phyloP scores from a whole-genome alignment of 1,140 invertebrate species.

The Calliopsis andreniformis region DNA sequence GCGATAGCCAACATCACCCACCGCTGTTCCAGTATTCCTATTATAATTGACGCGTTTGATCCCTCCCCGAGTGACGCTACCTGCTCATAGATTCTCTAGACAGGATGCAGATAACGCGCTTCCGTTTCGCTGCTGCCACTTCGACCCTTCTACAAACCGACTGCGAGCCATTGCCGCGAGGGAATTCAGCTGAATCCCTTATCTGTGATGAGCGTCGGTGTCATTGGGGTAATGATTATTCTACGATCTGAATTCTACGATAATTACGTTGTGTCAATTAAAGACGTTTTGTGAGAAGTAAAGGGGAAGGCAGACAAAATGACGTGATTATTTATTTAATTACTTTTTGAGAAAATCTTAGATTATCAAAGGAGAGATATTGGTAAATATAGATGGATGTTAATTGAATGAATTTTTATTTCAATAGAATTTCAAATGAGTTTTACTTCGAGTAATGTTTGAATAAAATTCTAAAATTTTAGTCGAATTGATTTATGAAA shows the following conservation, averaged over 20 bases:
- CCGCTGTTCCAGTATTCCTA: conserved; percentile 19
- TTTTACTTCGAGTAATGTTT: no score
- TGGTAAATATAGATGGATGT: no score
- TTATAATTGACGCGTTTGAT: conserved; percentile 41
- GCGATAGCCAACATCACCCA: conserved; percentile 34
- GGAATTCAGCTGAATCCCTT: background rate
- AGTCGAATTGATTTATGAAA: no score
- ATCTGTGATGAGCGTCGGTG: background rate
- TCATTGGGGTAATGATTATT: background rate
- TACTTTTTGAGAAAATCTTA: no score
- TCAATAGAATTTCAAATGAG: no score
- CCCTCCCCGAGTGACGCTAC: background rate
- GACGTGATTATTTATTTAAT: no score
- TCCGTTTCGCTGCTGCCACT: background rate
- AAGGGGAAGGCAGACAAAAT: no score
- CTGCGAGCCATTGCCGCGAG: background rate
- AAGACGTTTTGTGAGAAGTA: no score
- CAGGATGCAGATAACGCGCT: conserved; percentile 13
- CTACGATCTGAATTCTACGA: background rate
- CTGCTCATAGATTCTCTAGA: conserved; percentile 8
- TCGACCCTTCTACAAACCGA: background rate
- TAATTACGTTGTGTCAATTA: no score
- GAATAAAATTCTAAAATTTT: no score
- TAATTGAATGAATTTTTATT: no score
- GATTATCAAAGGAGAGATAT: no score